Percentiles rank a stretch among this genome's conserved stretches.
Evolutionary conservation across 2,797 vertebrate genomes (phyloP).

Genomic region (Esox lucius): DNA sequence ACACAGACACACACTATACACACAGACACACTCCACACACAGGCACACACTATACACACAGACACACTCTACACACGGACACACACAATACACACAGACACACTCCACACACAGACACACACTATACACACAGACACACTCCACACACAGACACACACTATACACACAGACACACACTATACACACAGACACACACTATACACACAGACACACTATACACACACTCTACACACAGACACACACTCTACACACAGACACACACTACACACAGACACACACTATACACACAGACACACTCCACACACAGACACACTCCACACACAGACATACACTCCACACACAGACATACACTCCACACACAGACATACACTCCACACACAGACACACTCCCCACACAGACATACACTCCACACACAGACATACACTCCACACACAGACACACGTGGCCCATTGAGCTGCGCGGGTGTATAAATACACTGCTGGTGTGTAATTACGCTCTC

Average conservation of each 20-base stretch:
- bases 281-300: no score
- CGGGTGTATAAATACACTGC: slow-evolving; percentile 68
- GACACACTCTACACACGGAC: no score
- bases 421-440: slow-evolving; percentile 33
- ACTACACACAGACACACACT: no score
- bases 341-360: background rate
- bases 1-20: slow-evolving; percentile 11
- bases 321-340: slow-evolving; percentile 6
- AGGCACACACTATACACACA: no score
- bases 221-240: no score
- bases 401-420: no score
- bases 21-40: slow-evolving; percentile 37
- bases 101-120: background rate
- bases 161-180: background rate
- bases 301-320: no score
- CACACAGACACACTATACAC: background rate
- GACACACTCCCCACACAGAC: slow-evolving; percentile 19
- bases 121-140: background rate
- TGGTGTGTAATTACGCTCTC: slow-evolving; percentile 66
- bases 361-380: slow-evolving; percentile 8
- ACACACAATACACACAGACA: background rate
- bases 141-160: background rate
- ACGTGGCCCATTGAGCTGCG: slow-evolving; percentile 63
- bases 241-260: no score
- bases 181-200: background rate